Evolutionary conservation across 2,888 invertebrate species (phyloP).

Genomic region (Petrolisthes manimaculis): DNA sequence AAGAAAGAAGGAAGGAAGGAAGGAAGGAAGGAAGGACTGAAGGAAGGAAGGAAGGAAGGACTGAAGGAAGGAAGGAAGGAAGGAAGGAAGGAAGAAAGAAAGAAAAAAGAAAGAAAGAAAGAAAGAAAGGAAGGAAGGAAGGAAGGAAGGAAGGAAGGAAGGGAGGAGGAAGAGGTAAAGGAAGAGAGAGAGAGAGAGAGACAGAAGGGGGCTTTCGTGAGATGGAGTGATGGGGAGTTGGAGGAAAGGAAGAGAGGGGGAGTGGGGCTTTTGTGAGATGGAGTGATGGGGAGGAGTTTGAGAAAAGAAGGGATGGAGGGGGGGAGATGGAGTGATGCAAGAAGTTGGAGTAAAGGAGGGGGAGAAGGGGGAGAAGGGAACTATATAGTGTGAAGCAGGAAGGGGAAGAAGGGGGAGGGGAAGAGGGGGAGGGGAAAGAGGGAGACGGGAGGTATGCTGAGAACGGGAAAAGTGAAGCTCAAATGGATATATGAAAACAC

Average conservation of each 20-base stretch:
- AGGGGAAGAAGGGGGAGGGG: too few species aligned
- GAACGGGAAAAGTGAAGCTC: too few species aligned
- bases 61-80: neutral
- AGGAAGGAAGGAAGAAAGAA: neutral
- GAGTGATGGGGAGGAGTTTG: neutral
- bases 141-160: neutral
- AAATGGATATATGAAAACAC: too few species aligned
- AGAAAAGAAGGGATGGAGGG: neutral
- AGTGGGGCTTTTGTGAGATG: neutral
- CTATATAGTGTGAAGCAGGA: too few species aligned
- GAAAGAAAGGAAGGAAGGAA: neutral
- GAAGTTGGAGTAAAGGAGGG: too few species aligned
- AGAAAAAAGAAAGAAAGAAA: neutral
- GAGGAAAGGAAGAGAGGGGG: neutral
- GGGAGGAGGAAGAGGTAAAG: neutral
- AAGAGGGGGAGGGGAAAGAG: too few species aligned
- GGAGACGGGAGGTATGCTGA: too few species aligned
- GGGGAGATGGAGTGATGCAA: too few species aligned
- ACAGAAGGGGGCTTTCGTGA: constrained; percentile 18
- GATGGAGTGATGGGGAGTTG: neutral
- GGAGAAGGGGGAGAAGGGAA: too few species aligned
- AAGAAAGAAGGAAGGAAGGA: neutral
- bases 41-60: neutral
- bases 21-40: neutral
- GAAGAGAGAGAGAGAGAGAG: constrained; percentile 23